Percentiles rank a stretch among this genome's conserved stretches.
Conservation (phyloP, 1,140 invertebrate genomes). For the Brachionus asplanchnoidis region DNA sequence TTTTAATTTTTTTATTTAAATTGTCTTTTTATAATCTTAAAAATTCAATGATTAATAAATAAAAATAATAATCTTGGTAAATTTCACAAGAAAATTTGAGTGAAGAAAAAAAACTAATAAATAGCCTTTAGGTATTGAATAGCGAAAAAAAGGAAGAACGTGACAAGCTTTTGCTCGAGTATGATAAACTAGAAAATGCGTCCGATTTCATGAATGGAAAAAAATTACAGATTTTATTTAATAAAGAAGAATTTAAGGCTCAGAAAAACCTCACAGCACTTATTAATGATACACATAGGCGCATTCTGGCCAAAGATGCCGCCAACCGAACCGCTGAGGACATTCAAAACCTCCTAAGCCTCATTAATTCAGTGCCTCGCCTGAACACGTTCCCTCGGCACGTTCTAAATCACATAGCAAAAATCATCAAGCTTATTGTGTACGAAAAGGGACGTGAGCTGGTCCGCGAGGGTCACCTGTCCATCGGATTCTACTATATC, state of each 20-base stretch:
- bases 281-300: slow-evolving; percentile 11
- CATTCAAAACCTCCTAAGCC: neutral
- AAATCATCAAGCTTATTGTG: slow-evolving; percentile 4
- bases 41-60: no score
- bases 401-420: neutral
- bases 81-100: no score
- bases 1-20: no score
- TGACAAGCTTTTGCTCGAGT: neutral
- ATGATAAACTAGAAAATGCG: slow-evolving; percentile 15
- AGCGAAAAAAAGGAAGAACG: slow-evolving; percentile 14
- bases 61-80: no score
- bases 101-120: no score
- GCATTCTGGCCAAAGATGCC: neutral
- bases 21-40: no score
- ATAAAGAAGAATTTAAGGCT: slow-evolving; percentile 27
- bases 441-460: slow-evolving; percentile 20
- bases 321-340: neutral
- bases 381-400: neutral
- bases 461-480: neutral
- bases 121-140: neutral
- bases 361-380: slow-evolving; percentile 2
- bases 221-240: slow-evolving; percentile 19
- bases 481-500: slow-evolving; percentile 8
- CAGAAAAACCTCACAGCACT: slow-evolving; percentile 16
- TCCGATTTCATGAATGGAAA: slow-evolving; percentile 15